Conservation (phyloP, 1,140 invertebrate species). For the Conopomorpha cramerella region DNA sequence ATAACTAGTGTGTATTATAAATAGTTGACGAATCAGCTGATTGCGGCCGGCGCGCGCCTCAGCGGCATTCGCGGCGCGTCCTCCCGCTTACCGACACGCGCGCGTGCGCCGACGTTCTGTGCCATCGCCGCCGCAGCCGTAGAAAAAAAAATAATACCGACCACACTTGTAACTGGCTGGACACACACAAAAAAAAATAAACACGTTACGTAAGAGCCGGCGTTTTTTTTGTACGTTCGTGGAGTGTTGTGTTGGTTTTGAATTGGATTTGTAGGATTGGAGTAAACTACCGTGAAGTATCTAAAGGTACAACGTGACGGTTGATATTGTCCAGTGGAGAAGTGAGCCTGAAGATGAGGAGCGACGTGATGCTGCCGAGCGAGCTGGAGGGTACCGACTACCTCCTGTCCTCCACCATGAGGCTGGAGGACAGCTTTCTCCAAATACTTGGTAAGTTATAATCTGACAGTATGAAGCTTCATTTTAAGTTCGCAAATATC, state of each 20-base stretch:
- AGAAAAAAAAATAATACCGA: conserved; percentile 11
- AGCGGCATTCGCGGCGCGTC: conserved; percentile 8
- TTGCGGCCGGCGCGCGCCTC: conserved; percentile 10
- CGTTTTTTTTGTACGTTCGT: too few species aligned
- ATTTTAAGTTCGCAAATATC: too few species aligned
- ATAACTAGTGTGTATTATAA: conserved; percentile 50
- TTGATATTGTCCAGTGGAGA: too few species aligned
- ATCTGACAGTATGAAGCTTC: too few species aligned
- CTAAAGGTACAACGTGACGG: too few species aligned
- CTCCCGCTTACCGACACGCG: conserved; percentile 7
- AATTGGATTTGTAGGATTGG: too few species aligned
- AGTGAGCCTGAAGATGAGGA: conserved; percentile 53
- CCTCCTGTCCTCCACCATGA: conserved; percentile 63
- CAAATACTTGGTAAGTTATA: conserved; percentile 62
- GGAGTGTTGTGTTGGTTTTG: too few species aligned
- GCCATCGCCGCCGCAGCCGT: conserved; percentile 8
- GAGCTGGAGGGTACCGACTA: conserved; percentile 65
- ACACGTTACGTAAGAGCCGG: too few species aligned
- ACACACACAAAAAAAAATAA: background rate
- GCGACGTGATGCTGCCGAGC: conserved; percentile 52
- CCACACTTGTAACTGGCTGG: conserved; percentile 16
- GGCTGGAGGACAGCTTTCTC: conserved; percentile 62
- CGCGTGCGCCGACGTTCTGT: conserved; percentile 8
- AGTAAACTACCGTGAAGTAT: too few species aligned
- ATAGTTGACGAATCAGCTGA: conserved; percentile 47